Evolutionary conservation across 2,888 invertebrate species (phyloP).

Genomic region (Hemithea aestivaria): DNA sequence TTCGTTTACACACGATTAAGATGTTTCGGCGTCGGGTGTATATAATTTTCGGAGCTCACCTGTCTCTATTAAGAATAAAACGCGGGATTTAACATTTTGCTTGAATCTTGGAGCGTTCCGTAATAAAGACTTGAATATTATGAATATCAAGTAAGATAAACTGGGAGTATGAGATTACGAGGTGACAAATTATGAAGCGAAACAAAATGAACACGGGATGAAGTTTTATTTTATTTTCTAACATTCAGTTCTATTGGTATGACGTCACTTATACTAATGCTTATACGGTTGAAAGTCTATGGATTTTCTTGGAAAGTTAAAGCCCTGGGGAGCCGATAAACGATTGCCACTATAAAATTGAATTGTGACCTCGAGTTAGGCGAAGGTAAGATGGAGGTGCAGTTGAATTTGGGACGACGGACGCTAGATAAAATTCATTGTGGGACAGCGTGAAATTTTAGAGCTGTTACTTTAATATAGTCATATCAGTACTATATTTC

Average conservation of each 20-base stretch:
- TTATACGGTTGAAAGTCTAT: slow-evolving; percentile 24
- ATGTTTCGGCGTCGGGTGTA: slow-evolving; percentile 19
- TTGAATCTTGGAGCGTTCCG: not conserved
- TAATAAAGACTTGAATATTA: no score
- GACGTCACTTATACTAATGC: slow-evolving; percentile 7
- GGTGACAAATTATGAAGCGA: no score
- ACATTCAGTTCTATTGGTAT: slow-evolving; percentile 6
- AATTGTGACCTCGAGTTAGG: slow-evolving; percentile 45
- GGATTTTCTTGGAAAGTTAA: slow-evolving; percentile 35
- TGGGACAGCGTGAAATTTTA: no score
- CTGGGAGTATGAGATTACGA: no score
- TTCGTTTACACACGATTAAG: slow-evolving; percentile 26
- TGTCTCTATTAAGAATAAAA: slow-evolving; percentile 22
- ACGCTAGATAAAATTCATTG: slow-evolving; percentile 3
- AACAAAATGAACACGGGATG: no score
- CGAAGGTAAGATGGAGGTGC: slow-evolving; percentile 42
- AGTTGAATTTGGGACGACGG: slow-evolving; percentile 31
- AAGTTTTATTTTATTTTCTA: no score
- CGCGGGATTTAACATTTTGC: slow-evolving; percentile 6
- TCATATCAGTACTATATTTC: no score
- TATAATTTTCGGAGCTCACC: slow-evolving; percentile 19
- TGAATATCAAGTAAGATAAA: no score
- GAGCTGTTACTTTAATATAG: no score
- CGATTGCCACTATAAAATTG: slow-evolving; percentile 54
- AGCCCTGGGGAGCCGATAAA: slow-evolving; percentile 37